Base-by-base conservation (phyloP, 2,888 invertebrate species). In the Drosophila aldrichi region DNA sequence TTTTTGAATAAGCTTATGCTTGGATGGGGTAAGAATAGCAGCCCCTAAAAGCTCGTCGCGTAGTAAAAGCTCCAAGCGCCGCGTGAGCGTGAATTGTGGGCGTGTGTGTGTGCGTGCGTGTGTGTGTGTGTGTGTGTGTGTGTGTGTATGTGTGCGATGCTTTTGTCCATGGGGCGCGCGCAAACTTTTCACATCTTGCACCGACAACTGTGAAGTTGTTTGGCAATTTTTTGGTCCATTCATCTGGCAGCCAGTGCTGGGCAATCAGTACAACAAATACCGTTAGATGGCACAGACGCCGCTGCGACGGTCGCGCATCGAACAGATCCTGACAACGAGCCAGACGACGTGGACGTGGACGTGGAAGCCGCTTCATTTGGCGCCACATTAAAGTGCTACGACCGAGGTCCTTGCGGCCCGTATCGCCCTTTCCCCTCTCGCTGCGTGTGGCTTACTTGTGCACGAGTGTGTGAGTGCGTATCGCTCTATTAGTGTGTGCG, bases 221-320 rank as follows among this genome's bases (percentile, higher is more conserved):
- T 88, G 79, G 78, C 73, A 88, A 84, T 81, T 74, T 79, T 56
- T 72, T 69, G 89, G 79, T 89, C 81, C 86, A 86, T 86, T 86
- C 89, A 86, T 89, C 78, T 83, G 70, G 61, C 56, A 41, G 70
- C 69, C 49, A 58, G 68, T 54, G 44, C 69, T 68, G 75, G 62
- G 74, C 67, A 68, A 62, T 79, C 85, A 82, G 86, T 86, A 78
- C 72, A 77, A 88, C 70, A 75, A 88, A 74, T 73, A 79, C 86
- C 81, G 88, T 89, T 81, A 77, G 74, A 80, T 73, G 73, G 76
- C 63, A 80, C 73, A 89, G 86, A 68, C 74, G 82, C 34, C 32
- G 55, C 68, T 61, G 63, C 67, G 56, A 67, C 67, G 67, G 68
- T 55, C 63, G 75, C 75, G 61, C 71, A 65, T 48, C 52, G 29